A percentile compares a stretch with the other conserved stretches of the same genome.
Evolutionary conservation across 2,113 vertebrate species (phyloP).

Genomic region (Edolisoma coerulescens): DNA sequence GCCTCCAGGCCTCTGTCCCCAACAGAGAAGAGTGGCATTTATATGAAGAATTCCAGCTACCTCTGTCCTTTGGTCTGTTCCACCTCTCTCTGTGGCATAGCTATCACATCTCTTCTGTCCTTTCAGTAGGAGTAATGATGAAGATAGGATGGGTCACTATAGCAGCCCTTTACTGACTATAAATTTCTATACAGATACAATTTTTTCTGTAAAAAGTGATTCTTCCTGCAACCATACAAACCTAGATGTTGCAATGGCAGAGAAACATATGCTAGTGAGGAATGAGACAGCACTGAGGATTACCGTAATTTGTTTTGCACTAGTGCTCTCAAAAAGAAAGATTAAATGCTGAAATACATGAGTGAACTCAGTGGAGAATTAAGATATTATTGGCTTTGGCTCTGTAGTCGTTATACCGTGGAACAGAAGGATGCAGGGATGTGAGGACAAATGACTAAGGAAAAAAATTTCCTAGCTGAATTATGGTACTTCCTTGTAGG

Average conservation of each 20-base stretch:
- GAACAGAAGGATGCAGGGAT: neutral
- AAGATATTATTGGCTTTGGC: neutral
- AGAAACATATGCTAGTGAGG: neutral
- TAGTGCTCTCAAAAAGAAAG: neutral
- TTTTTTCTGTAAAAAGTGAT: neutral
- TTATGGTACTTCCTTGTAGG: neutral
- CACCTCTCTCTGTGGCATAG: neutral
- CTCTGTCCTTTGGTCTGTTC: fast-evolving
- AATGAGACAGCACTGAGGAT: neutral
- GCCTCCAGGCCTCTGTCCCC: neutral
- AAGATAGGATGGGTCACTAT: neutral
- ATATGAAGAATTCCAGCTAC: neutral
- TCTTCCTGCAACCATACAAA: neutral
- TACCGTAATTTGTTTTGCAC: neutral
- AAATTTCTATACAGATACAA: neutral
- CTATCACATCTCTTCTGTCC: fast-evolving
- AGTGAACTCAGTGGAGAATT: neutral
- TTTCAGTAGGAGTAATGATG: neutral
- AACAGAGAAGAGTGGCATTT: neutral
- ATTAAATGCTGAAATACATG: neutral
- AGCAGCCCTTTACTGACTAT: neutral
- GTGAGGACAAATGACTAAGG: neutral
- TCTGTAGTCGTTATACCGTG: neutral
- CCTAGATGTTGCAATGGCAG: neutral
- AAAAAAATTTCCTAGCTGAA: neutral